Conservation (phyloP, 2,888 invertebrate genomes). For the Blastobasis lacticolella region DNA sequence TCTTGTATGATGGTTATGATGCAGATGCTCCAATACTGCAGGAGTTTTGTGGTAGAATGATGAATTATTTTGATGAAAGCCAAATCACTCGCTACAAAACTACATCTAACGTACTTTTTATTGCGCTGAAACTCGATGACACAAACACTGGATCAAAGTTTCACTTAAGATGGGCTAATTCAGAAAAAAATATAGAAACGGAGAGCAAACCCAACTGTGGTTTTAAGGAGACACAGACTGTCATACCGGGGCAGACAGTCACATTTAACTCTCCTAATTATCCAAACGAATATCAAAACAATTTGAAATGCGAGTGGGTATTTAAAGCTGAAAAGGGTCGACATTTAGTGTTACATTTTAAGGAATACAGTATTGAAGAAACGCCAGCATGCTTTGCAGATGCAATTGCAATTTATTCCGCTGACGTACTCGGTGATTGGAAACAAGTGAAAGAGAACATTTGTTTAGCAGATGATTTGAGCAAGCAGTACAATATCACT, state of each 20-base stretch:
- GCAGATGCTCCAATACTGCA: slow-evolving; percentile 73
- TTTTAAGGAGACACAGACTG: slow-evolving; percentile 34
- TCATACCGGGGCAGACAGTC: slow-evolving; percentile 24
- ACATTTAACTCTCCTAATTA: slow-evolving; percentile 83
- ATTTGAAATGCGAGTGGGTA: slow-evolving; percentile 83
- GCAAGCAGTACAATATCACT: slow-evolving; percentile 36
- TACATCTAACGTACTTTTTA: slow-evolving; percentile 77
- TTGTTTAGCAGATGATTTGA: slow-evolving; percentile 65
- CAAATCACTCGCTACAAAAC: slow-evolving; percentile 37
- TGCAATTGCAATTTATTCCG: slow-evolving; percentile 75
- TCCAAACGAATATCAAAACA: slow-evolving; percentile 77
- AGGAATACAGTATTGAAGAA: slow-evolving; percentile 76
- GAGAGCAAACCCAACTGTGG: slow-evolving; percentile 44
- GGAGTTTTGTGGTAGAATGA: slow-evolving; percentile 68
- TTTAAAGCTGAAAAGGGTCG: slow-evolving; percentile 75
- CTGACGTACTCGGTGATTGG: slow-evolving; percentile 68
- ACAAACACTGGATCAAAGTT: slow-evolving; percentile 58
- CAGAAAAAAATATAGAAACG: slow-evolving; percentile 13
- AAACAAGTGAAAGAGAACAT: slow-evolving; percentile 58
- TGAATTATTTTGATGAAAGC: slow-evolving; percentile 22
- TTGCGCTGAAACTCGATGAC: slow-evolving; percentile 65
- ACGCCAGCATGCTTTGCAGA: slow-evolving; percentile 74
- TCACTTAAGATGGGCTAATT: slow-evolving; percentile 41
- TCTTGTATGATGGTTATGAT: slow-evolving; percentile 85
- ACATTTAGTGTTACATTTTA: slow-evolving; percentile 76